Conservation (phyloP, 2,113 vertebrate genomes). For the Colinus virginianus region DNA sequence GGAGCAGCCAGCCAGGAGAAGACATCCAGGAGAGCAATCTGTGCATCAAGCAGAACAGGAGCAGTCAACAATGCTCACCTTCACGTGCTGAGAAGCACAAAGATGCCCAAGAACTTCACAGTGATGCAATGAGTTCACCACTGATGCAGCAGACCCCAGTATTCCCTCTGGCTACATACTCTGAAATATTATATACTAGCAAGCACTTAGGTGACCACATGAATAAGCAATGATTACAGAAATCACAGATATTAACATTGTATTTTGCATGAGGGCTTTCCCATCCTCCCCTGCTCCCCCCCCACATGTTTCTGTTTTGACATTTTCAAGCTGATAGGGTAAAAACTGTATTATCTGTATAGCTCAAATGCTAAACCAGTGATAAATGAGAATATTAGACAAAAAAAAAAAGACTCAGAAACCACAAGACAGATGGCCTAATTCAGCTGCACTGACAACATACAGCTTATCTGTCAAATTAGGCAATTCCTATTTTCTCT, state of each 20-base stretch:
- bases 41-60: accelerated
- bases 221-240: not conserved
- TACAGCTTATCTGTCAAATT: not conserved
- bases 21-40: not conserved
- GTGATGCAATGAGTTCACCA: not conserved
- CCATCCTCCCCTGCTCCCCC: not conserved
- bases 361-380: not conserved
- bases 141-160: not conserved
- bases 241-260: not conserved
- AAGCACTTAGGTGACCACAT: not conserved
- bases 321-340: not conserved
- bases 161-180: not conserved
- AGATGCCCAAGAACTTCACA: not conserved
- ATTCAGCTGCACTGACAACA: not conserved
- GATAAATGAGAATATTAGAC: not conserved
- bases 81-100: not conserved
- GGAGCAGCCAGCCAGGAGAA: not conserved
- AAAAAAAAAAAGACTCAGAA: not conserved
- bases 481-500: not conserved
- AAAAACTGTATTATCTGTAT: not conserved
- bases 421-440: not conserved
- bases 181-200: not conserved
- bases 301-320: not conserved
- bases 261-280: not conserved
- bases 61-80: not conserved